phyloP scores from a whole-genome alignment of 2,113 vertebrate species.

The Enhydra lutris region DNA sequence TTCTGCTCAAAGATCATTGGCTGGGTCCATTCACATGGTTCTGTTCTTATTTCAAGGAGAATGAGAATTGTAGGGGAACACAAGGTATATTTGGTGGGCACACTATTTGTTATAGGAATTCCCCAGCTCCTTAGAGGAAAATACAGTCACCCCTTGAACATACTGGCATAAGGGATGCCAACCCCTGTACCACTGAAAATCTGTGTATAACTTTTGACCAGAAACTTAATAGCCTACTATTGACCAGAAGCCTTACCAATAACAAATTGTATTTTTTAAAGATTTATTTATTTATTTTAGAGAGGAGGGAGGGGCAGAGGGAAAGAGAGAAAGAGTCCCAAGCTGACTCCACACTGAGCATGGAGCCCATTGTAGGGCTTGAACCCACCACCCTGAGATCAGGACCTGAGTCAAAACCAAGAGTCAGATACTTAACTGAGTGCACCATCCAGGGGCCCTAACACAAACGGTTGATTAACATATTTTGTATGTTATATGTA shows the following conservation, averaged over 20 bases:
- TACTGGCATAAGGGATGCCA: neutral
- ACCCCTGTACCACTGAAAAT: neutral
- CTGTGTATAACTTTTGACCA: neutral
- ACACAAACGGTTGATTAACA: neutral
- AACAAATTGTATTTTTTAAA: neutral
- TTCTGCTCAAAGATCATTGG: neutral
- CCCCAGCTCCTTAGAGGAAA: neutral
- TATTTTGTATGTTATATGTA: neutral
- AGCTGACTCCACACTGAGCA: neutral
- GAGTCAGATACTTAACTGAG: neutral
- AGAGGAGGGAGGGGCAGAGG: neutral
- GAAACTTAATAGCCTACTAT: neutral
- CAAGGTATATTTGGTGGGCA: neutral
- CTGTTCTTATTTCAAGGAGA: neutral
- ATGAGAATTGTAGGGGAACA: neutral
- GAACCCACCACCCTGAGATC: neutral
- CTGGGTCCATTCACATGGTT: neutral
- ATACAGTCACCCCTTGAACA: neutral
- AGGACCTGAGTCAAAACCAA: neutral
- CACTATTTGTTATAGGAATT: neutral
- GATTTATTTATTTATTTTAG: neutral
- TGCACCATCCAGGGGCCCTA: neutral
- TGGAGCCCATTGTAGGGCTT: neutral
- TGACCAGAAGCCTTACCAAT: neutral
- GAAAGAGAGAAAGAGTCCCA: neutral